A percentile compares a stretch with the other conserved stretches of the same genome.
Evolutionary conservation across 2,113 vertebrate species (phyloP).

Genomic region (Callopanchax toddi): DNA sequence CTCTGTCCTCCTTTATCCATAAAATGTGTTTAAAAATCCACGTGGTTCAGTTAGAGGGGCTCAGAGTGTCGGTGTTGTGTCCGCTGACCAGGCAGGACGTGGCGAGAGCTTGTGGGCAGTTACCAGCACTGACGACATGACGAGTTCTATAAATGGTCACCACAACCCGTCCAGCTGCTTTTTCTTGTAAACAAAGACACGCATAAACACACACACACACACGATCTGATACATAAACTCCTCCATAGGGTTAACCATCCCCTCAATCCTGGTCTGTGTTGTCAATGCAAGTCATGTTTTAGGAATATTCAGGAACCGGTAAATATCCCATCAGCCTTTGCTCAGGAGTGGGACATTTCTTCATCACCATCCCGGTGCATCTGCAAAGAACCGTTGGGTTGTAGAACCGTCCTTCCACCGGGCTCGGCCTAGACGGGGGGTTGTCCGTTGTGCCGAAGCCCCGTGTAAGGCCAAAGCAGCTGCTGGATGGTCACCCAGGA

Average conservation of each 20-base stretch:
- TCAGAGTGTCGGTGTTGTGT: conserved; percentile 10
- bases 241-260: conserved; percentile 40
- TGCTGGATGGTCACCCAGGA: conserved; percentile 91
- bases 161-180: conserved; percentile 20
- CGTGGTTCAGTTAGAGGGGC: conserved; percentile 20
- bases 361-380: conserved; percentile 3
- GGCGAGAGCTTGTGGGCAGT: background rate
- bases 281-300: conserved; percentile 25
- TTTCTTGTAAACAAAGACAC: conserved; percentile 37
- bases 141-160: background rate
- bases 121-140: background rate
- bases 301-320: conserved; percentile 55
- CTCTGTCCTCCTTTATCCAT: conserved; percentile 30
- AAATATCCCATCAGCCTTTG: conserved; percentile 36
- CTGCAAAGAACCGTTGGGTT: conserved; percentile 10
- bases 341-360: conserved; percentile 1
- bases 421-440: conserved; percentile 82
- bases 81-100: conserved; percentile 9
- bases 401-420: background rate
- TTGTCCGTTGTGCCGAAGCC: conserved; percentile 86
- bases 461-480: conserved; percentile 89
- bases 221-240: conserved; percentile 54
- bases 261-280: conserved; percentile 32
- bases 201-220: conserved; percentile 52
- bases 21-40: conserved; percentile 57